Base-by-base conservation (phyloP, 92 coral and sea anemone species). In the Bergia puertoricense region DNA sequence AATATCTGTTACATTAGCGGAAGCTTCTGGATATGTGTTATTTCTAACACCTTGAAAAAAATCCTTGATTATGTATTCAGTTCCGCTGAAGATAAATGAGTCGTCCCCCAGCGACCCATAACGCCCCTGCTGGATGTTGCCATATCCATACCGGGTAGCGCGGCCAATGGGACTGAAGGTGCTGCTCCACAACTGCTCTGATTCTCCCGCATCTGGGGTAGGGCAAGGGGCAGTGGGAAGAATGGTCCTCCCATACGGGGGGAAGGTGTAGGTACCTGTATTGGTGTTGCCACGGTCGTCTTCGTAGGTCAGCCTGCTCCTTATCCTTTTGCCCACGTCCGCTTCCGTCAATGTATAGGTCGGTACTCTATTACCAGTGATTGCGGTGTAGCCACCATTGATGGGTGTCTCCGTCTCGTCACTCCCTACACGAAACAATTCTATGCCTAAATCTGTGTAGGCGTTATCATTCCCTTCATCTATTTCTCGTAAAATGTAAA, bases 221-320 rank as follows among this genome's bases (percentile, higher is more conserved):
- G 73, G 73, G 73, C 73, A 67, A 67, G 73, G 73, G 73, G 73
- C 73, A 67, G 73, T 67, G 73, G 73, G 73, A 67, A 67, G 73
- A 67, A 67, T 67, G 73, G 73, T 67, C 73, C 73, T 67, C 73
- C 73, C 73, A 67, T 67, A 67, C 73, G 73, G 73, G 73, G 73
- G 73, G 73, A 67, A 67, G 73, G 73, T 67, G 73, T 67, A 67
- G 73, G 73, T 67, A 67, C 73, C 73, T 67, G 73, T 67, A 67
- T 67, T 67, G 73, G 73, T 67, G 73, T 67, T 67, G 73, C 73
- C 73, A 67, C 73, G 73, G 73, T 67, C 73, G 73, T 67, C 73
- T 67, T 67, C 73, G 73, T 67, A 67, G 73, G 37, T 18, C 73
- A 67, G 23, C 73, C 37, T 67, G 73, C 73, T 67, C 73, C 73